Conservation (phyloP, 2,113 vertebrate genomes). For the Mionectes macconnelli region DNA sequence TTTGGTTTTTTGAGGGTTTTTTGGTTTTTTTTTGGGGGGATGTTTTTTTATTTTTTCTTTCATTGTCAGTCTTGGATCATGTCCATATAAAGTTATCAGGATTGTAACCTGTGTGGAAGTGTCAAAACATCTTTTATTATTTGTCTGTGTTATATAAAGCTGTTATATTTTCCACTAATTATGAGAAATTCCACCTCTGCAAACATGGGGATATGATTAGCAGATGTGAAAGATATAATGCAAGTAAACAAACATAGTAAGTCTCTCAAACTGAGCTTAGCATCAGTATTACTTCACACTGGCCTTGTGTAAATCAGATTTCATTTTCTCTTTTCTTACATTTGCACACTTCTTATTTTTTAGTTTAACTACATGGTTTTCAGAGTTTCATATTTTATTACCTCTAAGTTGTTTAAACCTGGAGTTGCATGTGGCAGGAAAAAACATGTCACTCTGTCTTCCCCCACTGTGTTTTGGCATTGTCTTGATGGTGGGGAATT, state of each 20-base stretch:
- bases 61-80: neutral
- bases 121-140: conserved; percentile 47
- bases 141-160: conserved; percentile 48
- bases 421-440: accelerated
- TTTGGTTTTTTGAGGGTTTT: neutral
- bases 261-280: neutral
- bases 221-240: neutral
- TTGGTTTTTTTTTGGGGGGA: neutral
- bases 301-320: neutral
- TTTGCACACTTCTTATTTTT: neutral
- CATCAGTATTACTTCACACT: neutral
- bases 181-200: conserved; percentile 53
- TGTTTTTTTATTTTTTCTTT: neutral
- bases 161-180: conserved; percentile 67
- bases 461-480: accelerated
- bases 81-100: conserved; percentile 35
- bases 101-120: conserved; percentile 54
- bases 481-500: neutral
- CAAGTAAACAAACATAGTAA: neutral
- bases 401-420: neutral
- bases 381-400: neutral
- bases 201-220: conserved; percentile 49
- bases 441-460: neutral
- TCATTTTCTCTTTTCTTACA: neutral
- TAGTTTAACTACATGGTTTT: neutral